Evolutionary conservation across 2,113 vertebrate species (phyloP).

Genomic region (Cynocephalus volans): DNA sequence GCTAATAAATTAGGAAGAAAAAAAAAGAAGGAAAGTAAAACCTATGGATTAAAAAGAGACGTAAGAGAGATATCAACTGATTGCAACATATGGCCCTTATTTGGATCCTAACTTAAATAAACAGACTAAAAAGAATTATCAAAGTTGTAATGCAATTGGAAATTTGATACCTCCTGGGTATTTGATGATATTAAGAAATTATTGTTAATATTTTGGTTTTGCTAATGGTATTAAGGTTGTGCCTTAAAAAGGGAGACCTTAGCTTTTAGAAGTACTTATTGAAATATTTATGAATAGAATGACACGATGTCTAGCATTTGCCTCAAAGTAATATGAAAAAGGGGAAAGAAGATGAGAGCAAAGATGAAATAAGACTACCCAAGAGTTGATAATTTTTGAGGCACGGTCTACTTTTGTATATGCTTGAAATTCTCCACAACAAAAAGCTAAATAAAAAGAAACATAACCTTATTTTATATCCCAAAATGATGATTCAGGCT

Average conservation of each 20-base stretch:
- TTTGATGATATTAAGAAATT: not conserved
- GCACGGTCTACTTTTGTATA: not conserved
- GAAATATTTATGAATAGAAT: slow-evolving; percentile 13
- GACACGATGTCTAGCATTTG: not conserved
- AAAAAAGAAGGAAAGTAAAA: not conserved
- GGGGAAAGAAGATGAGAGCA: too few relatives aligned
- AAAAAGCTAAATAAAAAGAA: not conserved
- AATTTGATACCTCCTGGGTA: not conserved
- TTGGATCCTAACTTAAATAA: not conserved
- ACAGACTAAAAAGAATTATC: not conserved
- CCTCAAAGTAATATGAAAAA: not conserved
- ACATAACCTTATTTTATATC: not conserved
- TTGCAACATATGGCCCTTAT: not conserved
- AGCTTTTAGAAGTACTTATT: not conserved
- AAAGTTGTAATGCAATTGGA: not conserved
- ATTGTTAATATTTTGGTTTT: slow-evolving; percentile 7
- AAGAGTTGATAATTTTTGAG: not conserved
- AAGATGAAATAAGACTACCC: not conserved
- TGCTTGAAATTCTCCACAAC: not conserved
- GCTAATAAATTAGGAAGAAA: not conserved
- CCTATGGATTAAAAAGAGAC: not conserved
- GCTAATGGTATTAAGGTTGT: not conserved
- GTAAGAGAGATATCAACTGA: not conserved
- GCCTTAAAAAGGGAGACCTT: not conserved
- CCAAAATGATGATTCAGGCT: not conserved